Percentiles rank a stretch among this genome's conserved stretches.
Conservation (phyloP, 64 coral and sea anemone genomes). For the Dendronephthya gigantea region DNA sequence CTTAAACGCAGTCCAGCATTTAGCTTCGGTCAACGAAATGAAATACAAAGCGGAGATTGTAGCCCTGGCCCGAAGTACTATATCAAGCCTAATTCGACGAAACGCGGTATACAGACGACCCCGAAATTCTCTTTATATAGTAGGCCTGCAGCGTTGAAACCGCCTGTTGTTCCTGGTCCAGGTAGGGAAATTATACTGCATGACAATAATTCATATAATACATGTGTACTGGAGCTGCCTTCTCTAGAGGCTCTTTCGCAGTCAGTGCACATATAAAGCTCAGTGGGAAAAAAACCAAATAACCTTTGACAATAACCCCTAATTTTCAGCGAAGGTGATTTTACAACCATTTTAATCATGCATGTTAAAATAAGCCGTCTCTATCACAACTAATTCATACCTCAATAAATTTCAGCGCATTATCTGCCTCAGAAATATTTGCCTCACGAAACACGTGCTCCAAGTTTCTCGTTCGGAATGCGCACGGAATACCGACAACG, state of each 20-base stretch:
- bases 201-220: neutral
- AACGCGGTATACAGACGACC: neutral
- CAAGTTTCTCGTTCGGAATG: neutral
- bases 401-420: neutral
- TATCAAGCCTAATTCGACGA: neutral
- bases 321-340: too few relatives aligned
- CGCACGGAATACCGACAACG: neutral
- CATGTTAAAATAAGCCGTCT: too few relatives aligned
- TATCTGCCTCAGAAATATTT: neutral
- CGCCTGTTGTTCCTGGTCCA: neutral
- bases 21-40: neutral
- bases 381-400: neutral
- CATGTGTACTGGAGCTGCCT: too few relatives aligned
- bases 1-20: neutral
- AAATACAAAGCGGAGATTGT: neutral
- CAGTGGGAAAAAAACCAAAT: too few relatives aligned
- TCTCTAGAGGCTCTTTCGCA: too few relatives aligned
- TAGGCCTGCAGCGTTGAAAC: neutral
- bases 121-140: neutral
- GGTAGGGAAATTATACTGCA: neutral
- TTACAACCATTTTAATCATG: too few relatives aligned
- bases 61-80: conserved; percentile 5
- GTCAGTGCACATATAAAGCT: too few relatives aligned
- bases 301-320: too few relatives aligned
- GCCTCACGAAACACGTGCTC: neutral